Evolutionary conservation across 2,888 invertebrate species (phyloP), one percentile per base, ranked within the genome.

Genomic region (Oxyscelio sp.): DNA sequence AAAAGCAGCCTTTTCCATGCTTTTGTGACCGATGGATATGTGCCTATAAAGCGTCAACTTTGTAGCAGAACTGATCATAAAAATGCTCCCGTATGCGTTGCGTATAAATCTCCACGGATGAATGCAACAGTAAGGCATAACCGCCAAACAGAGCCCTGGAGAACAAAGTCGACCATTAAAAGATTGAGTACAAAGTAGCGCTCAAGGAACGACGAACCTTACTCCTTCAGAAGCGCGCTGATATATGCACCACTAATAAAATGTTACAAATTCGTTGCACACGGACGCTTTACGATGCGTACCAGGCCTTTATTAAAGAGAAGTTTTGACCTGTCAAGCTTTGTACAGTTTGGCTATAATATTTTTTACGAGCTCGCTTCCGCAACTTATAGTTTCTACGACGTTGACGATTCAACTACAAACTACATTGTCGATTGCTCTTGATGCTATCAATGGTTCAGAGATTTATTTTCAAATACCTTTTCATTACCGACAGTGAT

Each of bases 211-310:
- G 63, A 34, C 73, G 58, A 31, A 70, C 43, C 61, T 78, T 75
- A 71, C 85, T 85, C 82, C 78, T 78, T 79, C 79, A 40, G 65
- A 45, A 27, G 65, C 59, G 58, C 59, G 58, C 58, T 77, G 65
- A 89, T 89, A 88, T 89, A 87, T 87, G 88, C 84, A 81, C 83
- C 80, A 88, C 90, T 90, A 92, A 93, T 93, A 93, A 93, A 93
- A 93, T 91, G 89, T 91, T 92, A 93, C 92, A 93, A 92, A 93
- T 93, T 93, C 92, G 92, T 90, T 87, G 91, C 88, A 89, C 87
- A 84, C 85, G 86, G 90, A 89, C 89, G 56, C 90, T 93, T 93
- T 93, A 93, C 91, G 92, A 86, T 31, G 63, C 56, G 58, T n/a
- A 56, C 45, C 56, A 87, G 86, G 79, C 89, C 90, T 91, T 92